Percentiles rank a stretch among this genome's conserved stretches.
Evolutionary conservation across 2,888 invertebrate genomes (phyloP).

Genomic region (Habrosyne pyritoides): DNA sequence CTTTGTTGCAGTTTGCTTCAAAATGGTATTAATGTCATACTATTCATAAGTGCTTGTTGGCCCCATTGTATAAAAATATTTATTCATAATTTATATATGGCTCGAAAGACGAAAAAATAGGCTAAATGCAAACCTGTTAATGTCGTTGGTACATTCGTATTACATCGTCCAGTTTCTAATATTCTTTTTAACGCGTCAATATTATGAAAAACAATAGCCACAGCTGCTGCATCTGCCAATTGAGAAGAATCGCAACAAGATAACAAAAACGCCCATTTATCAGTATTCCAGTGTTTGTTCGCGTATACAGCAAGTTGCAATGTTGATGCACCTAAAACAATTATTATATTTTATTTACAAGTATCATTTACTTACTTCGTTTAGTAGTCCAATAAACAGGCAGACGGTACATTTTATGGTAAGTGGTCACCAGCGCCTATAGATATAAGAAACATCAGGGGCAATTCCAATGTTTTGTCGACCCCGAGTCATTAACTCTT

Average conservation of each 20-base stretch:
- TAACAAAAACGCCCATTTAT: conserved; percentile 65
- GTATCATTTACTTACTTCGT: too few species aligned
- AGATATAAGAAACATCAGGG: too few species aligned
- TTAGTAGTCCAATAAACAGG: too few species aligned
- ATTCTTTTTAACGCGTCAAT: conserved; percentile 62
- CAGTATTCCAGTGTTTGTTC: conserved; percentile 61
- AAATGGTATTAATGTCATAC: too few species aligned
- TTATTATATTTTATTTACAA: neutral
- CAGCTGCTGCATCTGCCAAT: conserved; percentile 76
- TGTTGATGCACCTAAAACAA: conserved; percentile 68
- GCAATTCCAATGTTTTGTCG: too few species aligned
- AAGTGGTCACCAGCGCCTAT: too few species aligned
- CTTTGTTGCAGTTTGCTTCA: too few species aligned
- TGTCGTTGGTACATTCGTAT: conserved; percentile 71
- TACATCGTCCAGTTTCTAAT: conserved; percentile 70
- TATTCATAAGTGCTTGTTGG: too few species aligned
- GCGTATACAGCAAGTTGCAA: conserved; percentile 75
- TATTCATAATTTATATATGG: too few species aligned
- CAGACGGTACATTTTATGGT: too few species aligned
- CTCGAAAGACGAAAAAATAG: neutral
- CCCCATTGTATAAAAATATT: too few species aligned
- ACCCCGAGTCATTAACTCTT: too few species aligned
- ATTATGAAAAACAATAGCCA: conserved; percentile 73
- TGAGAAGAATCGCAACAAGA: conserved; percentile 77
- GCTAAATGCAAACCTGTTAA: conserved; percentile 57